phyloP scores from a whole-genome alignment of 2,113 vertebrate genomes.

The Istiophorus platypterus region DNA sequence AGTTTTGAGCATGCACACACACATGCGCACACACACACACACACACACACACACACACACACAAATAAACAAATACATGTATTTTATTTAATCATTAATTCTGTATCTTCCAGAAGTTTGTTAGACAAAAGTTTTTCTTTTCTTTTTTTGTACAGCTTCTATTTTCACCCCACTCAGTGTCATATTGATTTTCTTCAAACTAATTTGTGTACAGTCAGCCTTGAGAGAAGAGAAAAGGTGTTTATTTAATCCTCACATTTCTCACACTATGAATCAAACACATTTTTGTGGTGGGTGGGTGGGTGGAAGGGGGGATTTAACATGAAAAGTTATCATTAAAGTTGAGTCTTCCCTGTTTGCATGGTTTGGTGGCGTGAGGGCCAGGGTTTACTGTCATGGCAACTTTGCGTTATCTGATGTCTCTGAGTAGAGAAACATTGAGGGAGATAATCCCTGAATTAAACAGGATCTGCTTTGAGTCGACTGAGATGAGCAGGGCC shows the following conservation, averaged over 20 bases:
- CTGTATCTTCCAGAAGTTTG: conserved; percentile 18
- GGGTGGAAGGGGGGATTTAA: conserved; percentile 65
- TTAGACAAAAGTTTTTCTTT: not conserved
- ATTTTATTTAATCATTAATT: conserved; percentile 22
- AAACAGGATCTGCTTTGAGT: conserved; percentile 95
- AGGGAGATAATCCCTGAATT: conserved; percentile 99
- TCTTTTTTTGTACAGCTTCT: not conserved
- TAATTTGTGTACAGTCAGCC: conserved; percentile 43
- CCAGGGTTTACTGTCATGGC: conserved; percentile 93
- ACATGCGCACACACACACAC: not conserved
- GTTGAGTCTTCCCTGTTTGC: conserved; percentile 81
- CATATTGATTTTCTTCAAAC: conserved; percentile 33
- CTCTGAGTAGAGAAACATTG: conserved; percentile 92
- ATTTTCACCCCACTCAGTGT: conserved; percentile 15
- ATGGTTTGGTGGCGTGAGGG: conserved; percentile 84
- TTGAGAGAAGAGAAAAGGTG: conserved; percentile 44
- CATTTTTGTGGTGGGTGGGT: conserved; percentile 44
- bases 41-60: not conserved
- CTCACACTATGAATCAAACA: conserved; percentile 65
- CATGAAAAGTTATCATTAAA: conserved; percentile 86
- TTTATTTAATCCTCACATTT: conserved; percentile 60
- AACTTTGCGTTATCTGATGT: conserved; percentile 99
- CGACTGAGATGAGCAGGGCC: conserved; percentile 95
- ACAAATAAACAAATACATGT: not conserved
- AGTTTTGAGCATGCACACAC: not conserved